phyloP scores from a whole-genome alignment of 2,113 vertebrate genomes.

The Psephotus haematonotus region DNA sequence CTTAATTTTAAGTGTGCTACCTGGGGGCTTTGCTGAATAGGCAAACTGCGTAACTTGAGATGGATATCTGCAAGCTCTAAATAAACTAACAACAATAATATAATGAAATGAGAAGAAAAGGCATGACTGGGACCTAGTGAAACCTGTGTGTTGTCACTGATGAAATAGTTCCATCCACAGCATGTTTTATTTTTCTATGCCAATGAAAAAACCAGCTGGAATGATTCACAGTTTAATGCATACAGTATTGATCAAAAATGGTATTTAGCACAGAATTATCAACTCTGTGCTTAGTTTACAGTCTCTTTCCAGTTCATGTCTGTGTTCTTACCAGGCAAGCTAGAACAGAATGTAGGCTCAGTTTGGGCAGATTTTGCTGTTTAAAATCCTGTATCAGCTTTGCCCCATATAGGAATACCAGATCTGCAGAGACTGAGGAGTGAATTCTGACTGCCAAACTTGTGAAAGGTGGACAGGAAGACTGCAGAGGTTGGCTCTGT shows the following conservation, averaged over 20 bases:
- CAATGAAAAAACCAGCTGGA: neutral
- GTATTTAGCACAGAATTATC: neutral
- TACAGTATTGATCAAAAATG: neutral
- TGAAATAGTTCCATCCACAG: neutral
- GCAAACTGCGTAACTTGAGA: neutral
- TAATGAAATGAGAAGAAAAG: neutral
- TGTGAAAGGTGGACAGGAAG: neutral
- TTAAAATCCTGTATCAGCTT: neutral
- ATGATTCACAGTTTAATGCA: neutral
- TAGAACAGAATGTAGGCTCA: neutral
- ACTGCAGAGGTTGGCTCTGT: neutral
- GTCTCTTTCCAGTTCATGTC: neutral
- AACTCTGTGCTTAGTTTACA: neutral
- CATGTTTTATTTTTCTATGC: neutral
- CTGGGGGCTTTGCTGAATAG: neutral
- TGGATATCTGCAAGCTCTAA: neutral
- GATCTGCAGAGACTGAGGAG: neutral
- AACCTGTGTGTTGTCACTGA: neutral
- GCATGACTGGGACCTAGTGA: neutral
- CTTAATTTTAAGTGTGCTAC: neutral
- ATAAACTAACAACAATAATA: neutral
- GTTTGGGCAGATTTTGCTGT: neutral
- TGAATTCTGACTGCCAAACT: neutral
- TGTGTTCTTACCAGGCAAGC: neutral
- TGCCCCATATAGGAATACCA: neutral